Evolutionary conservation across 1,140 invertebrate genomes (phyloP).

Genomic region (Leptinotarsa defecta): DNA sequence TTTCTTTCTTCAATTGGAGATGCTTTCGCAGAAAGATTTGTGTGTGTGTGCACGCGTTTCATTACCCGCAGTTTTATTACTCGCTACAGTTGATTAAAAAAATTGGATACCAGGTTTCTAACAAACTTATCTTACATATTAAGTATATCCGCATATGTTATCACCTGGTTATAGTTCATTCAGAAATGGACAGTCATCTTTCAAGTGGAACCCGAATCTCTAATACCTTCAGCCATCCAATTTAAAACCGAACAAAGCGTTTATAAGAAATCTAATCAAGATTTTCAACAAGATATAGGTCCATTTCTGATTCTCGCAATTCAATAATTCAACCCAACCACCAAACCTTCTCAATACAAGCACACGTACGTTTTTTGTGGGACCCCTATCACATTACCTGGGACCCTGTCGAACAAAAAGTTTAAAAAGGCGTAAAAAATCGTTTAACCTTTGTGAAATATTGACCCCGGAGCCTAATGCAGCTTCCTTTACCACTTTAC

Average conservation of each 20-base stretch:
- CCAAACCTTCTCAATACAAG: slow-evolving; percentile 8
- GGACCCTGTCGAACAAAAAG: slow-evolving; percentile 19
- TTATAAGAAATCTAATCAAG: slow-evolving; percentile 20
- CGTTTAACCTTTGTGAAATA: slow-evolving; percentile 31
- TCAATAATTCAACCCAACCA: slow-evolving; percentile 16
- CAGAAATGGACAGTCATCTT: no score
- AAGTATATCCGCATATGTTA: no score
- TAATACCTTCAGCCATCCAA: background rate
- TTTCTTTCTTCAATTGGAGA: no score
- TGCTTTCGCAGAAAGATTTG: no score
- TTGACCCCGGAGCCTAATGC: slow-evolving; percentile 7
- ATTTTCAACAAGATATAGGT: slow-evolving; percentile 25
- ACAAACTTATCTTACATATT: no score
- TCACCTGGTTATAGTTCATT: no score
- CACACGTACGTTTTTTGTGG: slow-evolving; percentile 28
- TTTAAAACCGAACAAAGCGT: background rate
- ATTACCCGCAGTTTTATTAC: no score
- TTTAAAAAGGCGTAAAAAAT: slow-evolving; percentile 32
- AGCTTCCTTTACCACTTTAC: slow-evolving; percentile 22
- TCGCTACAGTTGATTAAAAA: no score
- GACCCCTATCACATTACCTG: slow-evolving; percentile 30
- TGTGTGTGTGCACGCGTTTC: no score
- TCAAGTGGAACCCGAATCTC: no score
- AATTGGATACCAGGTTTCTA: no score
- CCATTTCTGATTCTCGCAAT: slow-evolving; percentile 7